These are phyloP conservation scores for Ectropis grisescens DNA, from an alignment of 1,140 invertebrate species.

Conservation along the genomic window DNA sequence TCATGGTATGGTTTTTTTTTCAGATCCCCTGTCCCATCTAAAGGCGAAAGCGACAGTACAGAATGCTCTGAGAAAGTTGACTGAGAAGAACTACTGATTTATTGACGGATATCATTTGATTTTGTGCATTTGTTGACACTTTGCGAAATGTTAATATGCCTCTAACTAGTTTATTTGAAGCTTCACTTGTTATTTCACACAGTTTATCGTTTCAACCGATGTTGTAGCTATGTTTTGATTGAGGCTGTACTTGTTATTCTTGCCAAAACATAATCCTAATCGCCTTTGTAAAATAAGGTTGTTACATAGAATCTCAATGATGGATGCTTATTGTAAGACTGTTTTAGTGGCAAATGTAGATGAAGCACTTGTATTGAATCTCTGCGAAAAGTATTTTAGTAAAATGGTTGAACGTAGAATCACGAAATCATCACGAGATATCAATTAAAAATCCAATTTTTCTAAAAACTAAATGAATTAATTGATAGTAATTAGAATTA, in stretches of 20 bases:
- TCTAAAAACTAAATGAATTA: too few relatives aligned
- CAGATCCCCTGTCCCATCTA: slow-evolving; percentile 62
- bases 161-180: slow-evolving; percentile 1
- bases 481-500: too few relatives aligned
- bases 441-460: too few relatives aligned
- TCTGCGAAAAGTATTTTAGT: slow-evolving; percentile 4
- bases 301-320: slow-evolving; percentile 18
- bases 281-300: background rate
- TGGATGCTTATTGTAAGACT: slow-evolving; percentile 18
- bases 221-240: slow-evolving; percentile 3
- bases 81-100: slow-evolving; percentile 56
- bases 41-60: slow-evolving; percentile 66
- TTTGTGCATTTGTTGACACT: slow-evolving; percentile 35
- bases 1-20: slow-evolving; percentile 25
- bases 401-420: too few relatives aligned
- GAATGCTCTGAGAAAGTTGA: slow-evolving; percentile 64
- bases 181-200: slow-evolving; percentile 14
- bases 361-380: slow-evolving; percentile 14
- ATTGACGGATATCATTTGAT: slow-evolving; percentile 14
- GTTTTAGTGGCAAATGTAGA: slow-evolving; percentile 25
- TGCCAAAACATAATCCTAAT: slow-evolving; percentile 20
- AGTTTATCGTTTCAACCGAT: background rate
- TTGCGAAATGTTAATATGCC: slow-evolving; percentile 1
- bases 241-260: slow-evolving; percentile 22
- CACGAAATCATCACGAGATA: too few relatives aligned